These are phyloP conservation scores for Protomyctophum bolini DNA, from an alignment of 2,113 vertebrate genomes.

Conservation along the genomic window DNA sequence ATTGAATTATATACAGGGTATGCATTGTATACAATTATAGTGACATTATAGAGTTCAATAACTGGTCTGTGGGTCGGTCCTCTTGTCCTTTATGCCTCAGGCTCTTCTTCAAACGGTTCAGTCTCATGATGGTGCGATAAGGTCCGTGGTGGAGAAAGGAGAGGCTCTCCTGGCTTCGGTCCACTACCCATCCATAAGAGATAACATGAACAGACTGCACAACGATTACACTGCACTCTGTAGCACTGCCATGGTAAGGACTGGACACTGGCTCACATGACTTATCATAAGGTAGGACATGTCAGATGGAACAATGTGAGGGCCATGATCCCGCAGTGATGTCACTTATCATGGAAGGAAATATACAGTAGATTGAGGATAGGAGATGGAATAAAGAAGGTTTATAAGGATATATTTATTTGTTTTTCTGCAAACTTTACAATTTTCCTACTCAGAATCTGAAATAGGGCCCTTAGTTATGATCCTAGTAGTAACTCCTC, in stretches of 20 bases:
- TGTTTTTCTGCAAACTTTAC: too few relatives aligned
- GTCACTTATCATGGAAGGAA: not conserved
- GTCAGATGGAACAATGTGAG: not conserved
- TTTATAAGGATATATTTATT: too few relatives aligned
- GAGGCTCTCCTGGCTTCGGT: constrained; percentile 84
- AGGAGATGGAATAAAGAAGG: too few relatives aligned
- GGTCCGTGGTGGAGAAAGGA: constrained; percentile 90
- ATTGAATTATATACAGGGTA: too few relatives aligned
- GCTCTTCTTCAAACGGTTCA: constrained; percentile 88
- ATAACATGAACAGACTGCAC: constrained; percentile 84
- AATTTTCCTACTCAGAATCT: too few relatives aligned
- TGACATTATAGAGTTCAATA: too few relatives aligned
- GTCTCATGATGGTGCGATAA: constrained; percentile 88
- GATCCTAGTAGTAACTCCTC: too few relatives aligned
- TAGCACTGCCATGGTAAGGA: constrained; percentile 80
- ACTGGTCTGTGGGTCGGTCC: not conserved
- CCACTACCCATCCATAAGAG: constrained; percentile 81
- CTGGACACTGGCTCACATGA: not conserved
- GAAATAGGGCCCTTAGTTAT: too few relatives aligned
- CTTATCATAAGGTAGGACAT: too few relatives aligned
- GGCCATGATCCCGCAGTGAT: not conserved
- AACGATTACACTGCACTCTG: constrained; percentile 86
- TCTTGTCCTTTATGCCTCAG: constrained; percentile 68
- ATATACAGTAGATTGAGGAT: too few relatives aligned
- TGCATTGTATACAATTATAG: too few relatives aligned